phyloP scores from a whole-genome alignment of 2,797 vertebrate genomes.

The Liparis tanakae region DNA sequence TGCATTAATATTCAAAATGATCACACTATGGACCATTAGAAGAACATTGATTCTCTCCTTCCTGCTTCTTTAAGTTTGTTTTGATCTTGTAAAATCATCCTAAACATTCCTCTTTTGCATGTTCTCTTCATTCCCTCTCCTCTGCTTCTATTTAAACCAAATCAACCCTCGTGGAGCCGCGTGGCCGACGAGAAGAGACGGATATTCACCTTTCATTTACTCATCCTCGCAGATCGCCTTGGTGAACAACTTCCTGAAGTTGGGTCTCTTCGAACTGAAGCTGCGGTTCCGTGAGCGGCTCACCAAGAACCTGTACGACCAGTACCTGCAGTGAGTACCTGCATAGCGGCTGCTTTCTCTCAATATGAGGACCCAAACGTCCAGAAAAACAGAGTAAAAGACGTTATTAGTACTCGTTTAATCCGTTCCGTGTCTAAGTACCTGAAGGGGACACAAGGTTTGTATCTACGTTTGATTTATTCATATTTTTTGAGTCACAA shows the following conservation, averaged over 20 bases:
- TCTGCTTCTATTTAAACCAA: background rate
- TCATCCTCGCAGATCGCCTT: constrained; percentile 87
- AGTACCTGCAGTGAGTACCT: constrained; percentile 94
- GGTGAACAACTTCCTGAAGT: constrained; percentile 97
- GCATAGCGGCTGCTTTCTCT: background rate
- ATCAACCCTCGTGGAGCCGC: no score
- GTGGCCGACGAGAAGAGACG: no score
- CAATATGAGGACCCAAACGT: background rate
- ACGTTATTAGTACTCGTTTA: background rate
- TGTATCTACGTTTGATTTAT: no score
- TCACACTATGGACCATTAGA: background rate
- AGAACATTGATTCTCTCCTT: constrained; percentile 4
- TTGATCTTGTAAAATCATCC: constrained; percentile 2
- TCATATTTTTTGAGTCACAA: no score
- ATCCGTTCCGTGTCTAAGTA: no score
- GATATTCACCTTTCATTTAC: no score
- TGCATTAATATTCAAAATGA: background rate
- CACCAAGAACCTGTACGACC: constrained; percentile 93
- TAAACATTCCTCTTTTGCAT: constrained; percentile 7
- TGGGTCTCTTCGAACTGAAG: constrained; percentile 95
- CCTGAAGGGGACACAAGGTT: no score
- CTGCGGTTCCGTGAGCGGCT: constrained; percentile 93
- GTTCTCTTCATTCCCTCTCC: background rate
- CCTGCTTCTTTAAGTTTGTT: background rate
- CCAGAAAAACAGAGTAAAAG: background rate